Evolutionary conservation across 2,888 invertebrate genomes (phyloP), one percentile per base, ranked within the genome.

Genomic region (Smittia sp.): DNA sequence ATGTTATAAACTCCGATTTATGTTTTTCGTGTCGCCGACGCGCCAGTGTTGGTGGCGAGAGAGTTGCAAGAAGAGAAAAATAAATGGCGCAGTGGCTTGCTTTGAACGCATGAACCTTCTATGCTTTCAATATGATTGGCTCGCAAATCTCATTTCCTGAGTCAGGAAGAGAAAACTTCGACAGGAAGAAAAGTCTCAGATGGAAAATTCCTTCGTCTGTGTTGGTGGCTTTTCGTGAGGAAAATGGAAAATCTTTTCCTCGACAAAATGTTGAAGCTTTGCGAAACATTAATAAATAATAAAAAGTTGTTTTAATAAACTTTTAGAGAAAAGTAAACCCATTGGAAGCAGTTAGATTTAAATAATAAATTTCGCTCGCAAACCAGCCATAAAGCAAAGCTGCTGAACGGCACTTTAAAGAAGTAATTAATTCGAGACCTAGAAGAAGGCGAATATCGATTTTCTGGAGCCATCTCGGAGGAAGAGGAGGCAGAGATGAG

Each of bases 71-170:
- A 32, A 32, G 32, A 32, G 46, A 46, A 46, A 46, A 22, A 58
- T 58, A 58, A 58, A 58, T 58, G 58, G 58, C 58, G 65, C 32
- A 15, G n/a, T 65, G 9, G 46, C 24, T 24, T 68, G 6, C 22
- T 68, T 41, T 41, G 22, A 69, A 69, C 69, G 69, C 69, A 69
- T 54, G 69, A 54, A 67, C 41, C 46, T 67, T 67, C 41, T 15
- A 24, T 22, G 15, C 15, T 25, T 54, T 18, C 15, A 15, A 25
- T 27, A 27, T 69, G 58, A 72, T 72, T 72, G 72, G 72, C 32
- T 72, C 58, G 39, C 38, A 62, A 66, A 66, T 39, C 25, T 66
- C 32, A 20, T 66, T 66, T 66, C 66, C 66, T 58, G 22, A 18
- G 18, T 58, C 58, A 58, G 58, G 58, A 58, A 58, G 58, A 58